Conservation (phyloP, 2,888 invertebrate species). For the Bibio marci region DNA sequence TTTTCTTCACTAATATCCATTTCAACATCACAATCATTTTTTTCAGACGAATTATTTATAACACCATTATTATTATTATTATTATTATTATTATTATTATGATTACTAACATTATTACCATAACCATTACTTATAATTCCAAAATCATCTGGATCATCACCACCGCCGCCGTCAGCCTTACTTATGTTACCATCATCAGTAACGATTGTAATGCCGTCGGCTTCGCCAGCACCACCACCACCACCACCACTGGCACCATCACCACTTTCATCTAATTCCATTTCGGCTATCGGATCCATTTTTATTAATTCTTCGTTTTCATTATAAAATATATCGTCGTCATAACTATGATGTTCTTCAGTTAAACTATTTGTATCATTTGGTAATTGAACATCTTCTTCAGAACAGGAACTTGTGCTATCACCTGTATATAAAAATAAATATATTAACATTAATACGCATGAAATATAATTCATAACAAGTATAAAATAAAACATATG, state of each 20-base stretch:
- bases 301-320: background rate
- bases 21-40: background rate
- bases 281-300: background rate
- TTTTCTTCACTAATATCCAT: background rate
- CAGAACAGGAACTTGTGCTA: conserved; percentile 5
- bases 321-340: background rate
- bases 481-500: no score
- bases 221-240: background rate
- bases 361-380: conserved; percentile 4
- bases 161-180: no score
- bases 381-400: conserved; percentile 5
- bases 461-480: no score
- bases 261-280: background rate
- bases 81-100: no score
- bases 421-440: conserved; percentile 2
- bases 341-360: conserved; percentile 3
- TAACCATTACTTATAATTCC: no score
- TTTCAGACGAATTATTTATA: no score
- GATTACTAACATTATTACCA: no score
- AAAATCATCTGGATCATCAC: no score
- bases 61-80: no score
- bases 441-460: background rate
- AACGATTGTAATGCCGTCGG: background rate
- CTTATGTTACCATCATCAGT: no score
- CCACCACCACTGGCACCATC: background rate